Evolutionary conservation across 1,140 invertebrate species (phyloP).

Genomic region (Cherax quadricarinatus): DNA sequence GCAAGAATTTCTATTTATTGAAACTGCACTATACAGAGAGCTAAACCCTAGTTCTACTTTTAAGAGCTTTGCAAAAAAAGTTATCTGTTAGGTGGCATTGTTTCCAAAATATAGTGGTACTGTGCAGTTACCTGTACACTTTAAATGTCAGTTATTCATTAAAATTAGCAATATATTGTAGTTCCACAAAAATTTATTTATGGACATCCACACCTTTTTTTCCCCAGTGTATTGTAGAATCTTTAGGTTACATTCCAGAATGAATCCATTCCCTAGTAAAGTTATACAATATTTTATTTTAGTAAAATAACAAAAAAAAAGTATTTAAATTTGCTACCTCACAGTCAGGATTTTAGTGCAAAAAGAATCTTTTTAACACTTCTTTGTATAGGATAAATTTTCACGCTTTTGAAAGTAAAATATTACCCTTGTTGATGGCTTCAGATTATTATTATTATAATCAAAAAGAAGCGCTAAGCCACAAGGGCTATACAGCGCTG

Average conservation of each 20-base stretch:
- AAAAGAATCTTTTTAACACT: background rate
- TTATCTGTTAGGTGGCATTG: background rate
- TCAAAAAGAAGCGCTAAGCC: no score
- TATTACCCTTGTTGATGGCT: no score
- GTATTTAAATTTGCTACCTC: conserved; percentile 14
- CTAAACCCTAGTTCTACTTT: background rate
- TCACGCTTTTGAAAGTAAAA: no score
- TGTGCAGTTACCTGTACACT: no score
- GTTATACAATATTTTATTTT: no score
- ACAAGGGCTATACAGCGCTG: no score
- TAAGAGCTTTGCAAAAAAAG: background rate
- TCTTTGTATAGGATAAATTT: background rate
- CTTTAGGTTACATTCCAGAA: background rate
- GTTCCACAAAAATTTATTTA: background rate
- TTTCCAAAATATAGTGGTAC: background rate
- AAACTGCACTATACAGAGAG: background rate
- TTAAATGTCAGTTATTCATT: background rate
- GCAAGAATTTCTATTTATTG: no score
- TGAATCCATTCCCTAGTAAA: background rate
- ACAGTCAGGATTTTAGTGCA: conserved; percentile 11
- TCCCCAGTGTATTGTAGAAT: background rate
- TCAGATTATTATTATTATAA: no score
- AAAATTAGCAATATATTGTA: background rate
- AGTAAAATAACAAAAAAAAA: background rate
- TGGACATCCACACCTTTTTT: background rate